phyloP scores from a whole-genome alignment of 2,113 vertebrate species.

The Uria aalge region DNA sequence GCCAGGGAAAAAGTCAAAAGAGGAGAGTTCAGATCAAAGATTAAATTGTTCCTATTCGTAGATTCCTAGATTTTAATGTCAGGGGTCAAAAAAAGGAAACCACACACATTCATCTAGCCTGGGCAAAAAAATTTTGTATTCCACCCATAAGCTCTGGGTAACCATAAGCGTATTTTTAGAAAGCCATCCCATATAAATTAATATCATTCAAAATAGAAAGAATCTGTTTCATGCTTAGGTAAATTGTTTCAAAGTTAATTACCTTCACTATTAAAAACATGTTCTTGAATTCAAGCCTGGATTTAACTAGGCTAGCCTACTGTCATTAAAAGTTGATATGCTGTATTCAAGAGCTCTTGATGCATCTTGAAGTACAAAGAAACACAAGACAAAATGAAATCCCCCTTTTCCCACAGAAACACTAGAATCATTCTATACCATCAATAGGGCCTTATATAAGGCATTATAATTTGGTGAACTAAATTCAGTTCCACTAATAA shows the following conservation, averaged over 20 bases:
- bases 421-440: neutral
- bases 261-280: neutral
- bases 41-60: neutral
- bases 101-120: neutral
- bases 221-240: neutral
- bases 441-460: neutral
- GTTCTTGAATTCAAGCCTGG: neutral
- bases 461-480: neutral
- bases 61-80: neutral
- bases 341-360: neutral
- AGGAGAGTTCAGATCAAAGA: neutral
- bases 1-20: neutral
- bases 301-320: neutral
- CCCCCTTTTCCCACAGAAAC: neutral
- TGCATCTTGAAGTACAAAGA: neutral
- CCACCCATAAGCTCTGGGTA: neutral
- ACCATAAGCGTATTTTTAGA: neutral
- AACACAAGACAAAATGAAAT: neutral
- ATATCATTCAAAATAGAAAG: neutral
- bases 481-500: neutral
- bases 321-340: neutral
- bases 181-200: neutral
- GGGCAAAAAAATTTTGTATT: neutral
- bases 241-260: neutral
- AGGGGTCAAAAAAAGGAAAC: neutral